phyloP scores from a whole-genome alignment of 2,888 invertebrate species.

The Sthenelais limicola region DNA sequence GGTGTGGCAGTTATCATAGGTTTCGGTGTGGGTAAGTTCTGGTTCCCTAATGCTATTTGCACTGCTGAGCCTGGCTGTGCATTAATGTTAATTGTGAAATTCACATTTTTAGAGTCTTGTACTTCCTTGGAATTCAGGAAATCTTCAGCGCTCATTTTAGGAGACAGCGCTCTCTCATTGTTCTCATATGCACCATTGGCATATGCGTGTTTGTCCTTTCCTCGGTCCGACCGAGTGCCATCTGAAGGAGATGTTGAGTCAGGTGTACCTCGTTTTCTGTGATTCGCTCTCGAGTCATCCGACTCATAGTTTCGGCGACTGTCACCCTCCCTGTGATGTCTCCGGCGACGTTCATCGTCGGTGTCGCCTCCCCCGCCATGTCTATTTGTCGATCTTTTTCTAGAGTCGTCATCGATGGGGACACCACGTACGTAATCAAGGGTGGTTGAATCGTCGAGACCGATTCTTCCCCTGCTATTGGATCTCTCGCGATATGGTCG shows the following conservation, averaged over 20 bases:
- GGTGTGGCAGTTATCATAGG: slow-evolving; percentile 32
- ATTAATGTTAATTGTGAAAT: slow-evolving; percentile 41
- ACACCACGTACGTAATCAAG: slow-evolving; percentile 36
- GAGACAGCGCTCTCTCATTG: slow-evolving; percentile 10
- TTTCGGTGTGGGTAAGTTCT: slow-evolving; percentile 28
- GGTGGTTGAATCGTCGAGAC: slow-evolving; percentile 35
- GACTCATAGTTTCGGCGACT: neutral
- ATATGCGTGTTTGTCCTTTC: neutral
- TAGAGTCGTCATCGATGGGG: slow-evolving; percentile 17
- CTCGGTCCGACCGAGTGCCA: neutral
- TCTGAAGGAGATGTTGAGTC: slow-evolving; percentile 16
- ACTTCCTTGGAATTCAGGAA: slow-evolving; percentile 20
- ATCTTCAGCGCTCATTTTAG: slow-evolving; percentile 20
- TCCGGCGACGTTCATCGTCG: slow-evolving; percentile 8
- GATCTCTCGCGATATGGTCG: slow-evolving; percentile 2
- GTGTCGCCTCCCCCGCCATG: neutral
- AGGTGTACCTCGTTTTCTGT: neutral
- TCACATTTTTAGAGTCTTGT: slow-evolving; percentile 18
- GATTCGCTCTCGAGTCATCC: neutral
- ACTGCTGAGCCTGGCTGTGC: slow-evolving; percentile 39
- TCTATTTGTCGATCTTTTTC: neutral
- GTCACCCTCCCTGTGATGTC: slow-evolving; percentile 7
- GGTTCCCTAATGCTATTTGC: slow-evolving; percentile 28
- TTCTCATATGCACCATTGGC: neutral
- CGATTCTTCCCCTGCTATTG: slow-evolving; percentile 13